Evolutionary conservation across 2,797 vertebrate species (phyloP).

Genomic region (Florisuga fusca): DNA sequence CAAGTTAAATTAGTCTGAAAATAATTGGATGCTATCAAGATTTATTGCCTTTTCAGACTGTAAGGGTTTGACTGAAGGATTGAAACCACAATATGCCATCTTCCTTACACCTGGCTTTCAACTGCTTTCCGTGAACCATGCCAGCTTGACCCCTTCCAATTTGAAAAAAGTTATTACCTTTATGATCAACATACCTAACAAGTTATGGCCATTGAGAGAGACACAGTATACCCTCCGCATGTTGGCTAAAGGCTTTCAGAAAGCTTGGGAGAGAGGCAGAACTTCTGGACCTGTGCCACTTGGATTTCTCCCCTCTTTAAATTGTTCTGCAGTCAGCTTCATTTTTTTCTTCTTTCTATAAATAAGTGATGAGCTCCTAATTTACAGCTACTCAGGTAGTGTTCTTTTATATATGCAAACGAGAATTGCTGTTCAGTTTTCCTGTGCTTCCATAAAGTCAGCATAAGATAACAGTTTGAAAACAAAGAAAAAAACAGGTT

Average conservation of each 20-base stretch:
- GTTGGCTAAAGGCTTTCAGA: neutral
- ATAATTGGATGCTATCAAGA: neutral
- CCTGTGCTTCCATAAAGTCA: neutral
- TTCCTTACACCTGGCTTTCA: neutral
- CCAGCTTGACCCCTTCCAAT: neutral
- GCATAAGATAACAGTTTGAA: neutral
- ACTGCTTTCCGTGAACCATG: neutral
- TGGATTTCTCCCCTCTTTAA: neutral
- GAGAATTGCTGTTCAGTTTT: neutral
- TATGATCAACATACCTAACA: neutral
- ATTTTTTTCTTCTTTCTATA: neutral
- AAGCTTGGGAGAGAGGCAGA: neutral
- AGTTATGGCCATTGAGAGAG: neutral
- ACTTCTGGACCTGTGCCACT: neutral
- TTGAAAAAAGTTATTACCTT: neutral
- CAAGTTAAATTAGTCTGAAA: neutral
- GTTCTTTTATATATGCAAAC: neutral
- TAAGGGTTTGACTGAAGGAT: neutral
- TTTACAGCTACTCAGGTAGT: neutral
- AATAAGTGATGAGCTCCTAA: conserved; percentile 14
- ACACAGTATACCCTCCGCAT: neutral
- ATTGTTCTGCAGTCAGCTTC: neutral
- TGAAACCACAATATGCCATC: neutral
- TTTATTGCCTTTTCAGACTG: neutral
- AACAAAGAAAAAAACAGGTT: too few relatives aligned